Percentiles rank a stretch among this genome's conserved stretches.
Conservation (phyloP, 2,113 vertebrate species). For the Sinocyclocheilus grahami region DNA sequence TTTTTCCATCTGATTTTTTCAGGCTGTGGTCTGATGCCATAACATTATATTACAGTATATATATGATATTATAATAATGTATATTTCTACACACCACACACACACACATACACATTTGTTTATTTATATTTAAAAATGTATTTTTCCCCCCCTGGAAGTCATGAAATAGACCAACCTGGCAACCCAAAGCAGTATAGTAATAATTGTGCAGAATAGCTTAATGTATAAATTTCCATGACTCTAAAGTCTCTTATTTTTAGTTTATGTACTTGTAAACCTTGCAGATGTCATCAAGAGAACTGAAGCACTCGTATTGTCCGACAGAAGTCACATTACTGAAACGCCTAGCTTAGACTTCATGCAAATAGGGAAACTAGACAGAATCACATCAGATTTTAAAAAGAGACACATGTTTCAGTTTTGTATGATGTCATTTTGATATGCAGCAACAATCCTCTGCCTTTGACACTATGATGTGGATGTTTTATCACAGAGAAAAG, state of each 20-base stretch:
- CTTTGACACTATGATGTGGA: conserved; percentile 26
- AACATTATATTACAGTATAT: no score
- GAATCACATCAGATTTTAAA: background rate
- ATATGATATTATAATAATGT: no score
- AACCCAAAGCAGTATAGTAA: background rate
- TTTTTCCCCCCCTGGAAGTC: background rate
- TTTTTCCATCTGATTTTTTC: background rate
- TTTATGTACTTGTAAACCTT: background rate
- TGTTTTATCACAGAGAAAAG: conserved; percentile 27
- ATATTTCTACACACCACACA: no score
- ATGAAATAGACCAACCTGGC: background rate
- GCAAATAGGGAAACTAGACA: conserved; percentile 14
- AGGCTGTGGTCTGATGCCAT: background rate
- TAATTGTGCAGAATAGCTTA: background rate
- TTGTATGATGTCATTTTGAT: conserved; percentile 32
- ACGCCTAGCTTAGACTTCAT: background rate
- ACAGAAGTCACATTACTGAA: background rate
- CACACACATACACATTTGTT: no score
- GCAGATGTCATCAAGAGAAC: background rate
- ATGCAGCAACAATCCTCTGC: conserved; percentile 9
- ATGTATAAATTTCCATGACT: background rate
- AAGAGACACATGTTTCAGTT: conserved; percentile 19
- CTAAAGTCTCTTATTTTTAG: background rate
- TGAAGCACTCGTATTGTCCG: background rate
- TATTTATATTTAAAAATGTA: background rate